phyloP scores from a whole-genome alignment of 2,888 invertebrate genomes.

The Liposcelis brunnea region DNA sequence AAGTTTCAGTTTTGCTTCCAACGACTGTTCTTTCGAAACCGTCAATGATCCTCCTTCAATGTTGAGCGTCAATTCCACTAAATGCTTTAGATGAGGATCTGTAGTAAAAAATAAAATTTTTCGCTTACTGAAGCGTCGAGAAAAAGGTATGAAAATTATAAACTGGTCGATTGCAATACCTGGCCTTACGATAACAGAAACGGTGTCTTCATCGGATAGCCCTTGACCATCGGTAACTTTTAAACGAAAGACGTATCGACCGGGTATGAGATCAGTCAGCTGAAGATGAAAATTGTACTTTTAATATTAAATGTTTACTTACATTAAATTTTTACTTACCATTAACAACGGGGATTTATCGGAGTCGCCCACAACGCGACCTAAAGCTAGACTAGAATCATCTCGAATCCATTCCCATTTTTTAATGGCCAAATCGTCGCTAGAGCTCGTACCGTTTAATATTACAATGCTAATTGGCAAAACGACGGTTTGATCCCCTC shows the following conservation, averaged over 20 bases:
- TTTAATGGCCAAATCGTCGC: slow-evolving; percentile 72
- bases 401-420: slow-evolving; percentile 71
- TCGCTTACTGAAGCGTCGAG: neutral
- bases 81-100: slow-evolving; percentile 54
- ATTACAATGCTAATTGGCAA: slow-evolving; percentile 58
- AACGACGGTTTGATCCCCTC: slow-evolving; percentile 62
- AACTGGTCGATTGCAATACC: slow-evolving; percentile 24
- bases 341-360: slow-evolving; percentile 62
- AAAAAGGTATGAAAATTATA: neutral
- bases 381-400: slow-evolving; percentile 62
- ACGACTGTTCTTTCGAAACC: slow-evolving; percentile 52
- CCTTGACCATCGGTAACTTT: slow-evolving; percentile 87
- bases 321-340: slow-evolving; percentile 35
- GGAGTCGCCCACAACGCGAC: slow-evolving; percentile 57
- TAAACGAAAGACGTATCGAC: slow-evolving; percentile 73
- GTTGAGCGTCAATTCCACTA: slow-evolving; percentile 68
- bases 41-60: slow-evolving; percentile 50
- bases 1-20: slow-evolving; percentile 64
- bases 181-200: slow-evolving; percentile 62
- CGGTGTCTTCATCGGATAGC: slow-evolving; percentile 60
- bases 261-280: slow-evolving; percentile 70
- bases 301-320: too few species aligned
- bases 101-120: slow-evolving; percentile 20
- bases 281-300: too few species aligned
- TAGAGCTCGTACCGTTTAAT: slow-evolving; percentile 69